Base-by-base conservation (phyloP, 2,113 vertebrate species). In the Boulengeromyrus knoepffleri region DNA sequence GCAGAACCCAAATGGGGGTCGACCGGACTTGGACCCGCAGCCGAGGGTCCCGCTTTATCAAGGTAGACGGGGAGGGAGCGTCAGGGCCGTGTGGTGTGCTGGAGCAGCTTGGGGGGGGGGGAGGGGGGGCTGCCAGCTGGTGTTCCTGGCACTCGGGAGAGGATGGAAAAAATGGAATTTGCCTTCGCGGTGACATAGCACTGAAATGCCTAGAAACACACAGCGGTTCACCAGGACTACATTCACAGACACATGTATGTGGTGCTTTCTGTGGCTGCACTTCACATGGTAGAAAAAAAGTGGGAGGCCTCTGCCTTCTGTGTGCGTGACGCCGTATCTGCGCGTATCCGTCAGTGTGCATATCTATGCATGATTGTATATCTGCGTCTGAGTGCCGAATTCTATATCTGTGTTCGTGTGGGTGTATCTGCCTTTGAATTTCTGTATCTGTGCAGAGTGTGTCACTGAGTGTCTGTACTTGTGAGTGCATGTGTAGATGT, bases 401-500 rank as follows among this genome's bases (percentile, higher is more conserved):
- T 88, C 13, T 88, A 27, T 95, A 94, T 92, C 93, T 92, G 92
- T 90, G 88, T 93, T 93, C 92, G 94, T 95, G 93, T 94, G 95
- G 93, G 94, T 12, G 24, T n/a, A 89, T 90, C 46, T 87, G 85
- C 85, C 3, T 87, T 24, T 31, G n/a, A 62, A 62, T 74, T 46
- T 80, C 53, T 74, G 62, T 87, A 85, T 74, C 90, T 90, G 90
- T 85, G 90, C 88, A 89, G 89, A 91, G 80, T 90, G 80, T 85
- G 80, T 86, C 39, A 47, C 13, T 27, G 31, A 24, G 84, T 89
- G 92, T 93, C 85, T 93, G 94, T n/a, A 39, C 62, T 31, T 42
- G 74, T 42, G 36, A 15, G 36, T 17, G 36, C 7, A 42, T 42
- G 10, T 42, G 36, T 42, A 19, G 70, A 66, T 66, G 58, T 66